phyloP scores from a whole-genome alignment of 2,113 vertebrate genomes.

The Trichomycterus rosablanca region DNA sequence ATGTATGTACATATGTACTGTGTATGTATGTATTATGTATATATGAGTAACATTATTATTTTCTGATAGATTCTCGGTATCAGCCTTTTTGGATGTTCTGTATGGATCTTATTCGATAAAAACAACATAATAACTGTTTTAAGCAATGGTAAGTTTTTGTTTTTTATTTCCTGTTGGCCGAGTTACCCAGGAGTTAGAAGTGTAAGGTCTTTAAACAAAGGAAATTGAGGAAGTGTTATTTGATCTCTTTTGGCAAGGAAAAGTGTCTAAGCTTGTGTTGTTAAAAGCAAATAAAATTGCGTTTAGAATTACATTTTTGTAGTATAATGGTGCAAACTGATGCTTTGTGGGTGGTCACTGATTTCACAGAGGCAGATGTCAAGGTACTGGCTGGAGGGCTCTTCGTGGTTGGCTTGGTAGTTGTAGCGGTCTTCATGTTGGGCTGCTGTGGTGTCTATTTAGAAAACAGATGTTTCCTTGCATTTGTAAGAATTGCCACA shows the following conservation, averaged over 20 bases:
- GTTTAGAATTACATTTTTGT: not conserved
- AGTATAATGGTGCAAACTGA: not conserved
- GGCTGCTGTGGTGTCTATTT: conserved; percentile 41
- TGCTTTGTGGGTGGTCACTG: conserved; percentile 7
- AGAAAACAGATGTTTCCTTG: conserved; percentile 42
- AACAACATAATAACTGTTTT: conserved; percentile 44
- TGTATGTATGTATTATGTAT: not conserved
- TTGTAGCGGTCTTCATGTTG: conserved; percentile 36
- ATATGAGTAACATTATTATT: not conserved
- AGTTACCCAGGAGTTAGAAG: not conserved
- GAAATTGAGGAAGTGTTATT: not conserved
- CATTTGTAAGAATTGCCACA: conserved; percentile 39
- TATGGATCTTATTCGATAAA: conserved; percentile 62
- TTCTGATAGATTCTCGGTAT: conserved; percentile 53
- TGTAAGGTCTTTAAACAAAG: not conserved
- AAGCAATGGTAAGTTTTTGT: conserved; percentile 43
- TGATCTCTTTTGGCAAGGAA: not conserved
- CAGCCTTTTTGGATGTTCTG: conserved; percentile 47
- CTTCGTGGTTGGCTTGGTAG: conserved; percentile 45
- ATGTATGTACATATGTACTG: no score
- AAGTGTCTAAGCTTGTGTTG: not conserved
- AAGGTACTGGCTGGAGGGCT: conserved; percentile 43
- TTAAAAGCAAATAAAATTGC: no score
- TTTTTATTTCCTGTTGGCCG: not conserved
- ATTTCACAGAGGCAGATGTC: conserved; percentile 29